Percentiles rank a stretch among this genome's conserved stretches.
Conservation (phyloP, 2,888 invertebrate genomes). For the Molorchus minor region DNA sequence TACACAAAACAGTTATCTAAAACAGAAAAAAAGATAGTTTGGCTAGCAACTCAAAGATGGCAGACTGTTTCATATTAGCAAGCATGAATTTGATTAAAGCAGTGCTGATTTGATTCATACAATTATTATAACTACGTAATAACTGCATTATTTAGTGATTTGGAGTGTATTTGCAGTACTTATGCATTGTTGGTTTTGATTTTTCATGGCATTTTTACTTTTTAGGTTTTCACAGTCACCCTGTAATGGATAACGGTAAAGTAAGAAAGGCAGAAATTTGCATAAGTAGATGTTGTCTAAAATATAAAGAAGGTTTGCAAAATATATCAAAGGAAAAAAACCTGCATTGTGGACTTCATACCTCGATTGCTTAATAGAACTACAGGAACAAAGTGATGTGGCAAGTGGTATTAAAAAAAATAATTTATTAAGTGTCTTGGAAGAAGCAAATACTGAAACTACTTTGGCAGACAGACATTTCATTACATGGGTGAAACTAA, state of each 20-base stretch:
- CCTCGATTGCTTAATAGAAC: slow-evolving; percentile 66
- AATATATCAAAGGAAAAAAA: slow-evolving; percentile 41
- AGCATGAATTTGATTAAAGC: too few relatives aligned
- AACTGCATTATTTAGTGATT: too few relatives aligned
- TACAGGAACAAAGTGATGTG: slow-evolving; percentile 29
- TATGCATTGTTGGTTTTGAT: too few relatives aligned
- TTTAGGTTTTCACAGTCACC: slow-evolving; percentile 32
- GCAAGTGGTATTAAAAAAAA: slow-evolving; percentile 58
- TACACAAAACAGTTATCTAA: too few relatives aligned
- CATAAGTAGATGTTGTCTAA: slow-evolving; percentile 47
- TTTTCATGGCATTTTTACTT: background rate
- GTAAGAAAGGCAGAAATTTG: slow-evolving; percentile 28
- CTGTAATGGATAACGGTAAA: background rate
- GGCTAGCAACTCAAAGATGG: too few relatives aligned
- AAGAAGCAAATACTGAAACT: slow-evolving; percentile 35
- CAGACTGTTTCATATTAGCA: too few relatives aligned
- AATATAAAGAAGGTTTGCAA: slow-evolving; percentile 50
- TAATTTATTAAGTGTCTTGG: slow-evolving; percentile 59
- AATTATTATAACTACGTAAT: too few relatives aligned
- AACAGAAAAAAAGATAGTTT: too few relatives aligned
- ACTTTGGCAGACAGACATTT: slow-evolving; percentile 52
- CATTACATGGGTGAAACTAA: slow-evolving; percentile 53
- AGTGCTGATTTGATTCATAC: too few relatives aligned
- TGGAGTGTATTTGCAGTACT: too few relatives aligned
- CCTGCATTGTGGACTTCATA: slow-evolving; percentile 56